Conservation (phyloP, 1,140 invertebrate genomes). For the Leptopilina clavipes region DNA sequence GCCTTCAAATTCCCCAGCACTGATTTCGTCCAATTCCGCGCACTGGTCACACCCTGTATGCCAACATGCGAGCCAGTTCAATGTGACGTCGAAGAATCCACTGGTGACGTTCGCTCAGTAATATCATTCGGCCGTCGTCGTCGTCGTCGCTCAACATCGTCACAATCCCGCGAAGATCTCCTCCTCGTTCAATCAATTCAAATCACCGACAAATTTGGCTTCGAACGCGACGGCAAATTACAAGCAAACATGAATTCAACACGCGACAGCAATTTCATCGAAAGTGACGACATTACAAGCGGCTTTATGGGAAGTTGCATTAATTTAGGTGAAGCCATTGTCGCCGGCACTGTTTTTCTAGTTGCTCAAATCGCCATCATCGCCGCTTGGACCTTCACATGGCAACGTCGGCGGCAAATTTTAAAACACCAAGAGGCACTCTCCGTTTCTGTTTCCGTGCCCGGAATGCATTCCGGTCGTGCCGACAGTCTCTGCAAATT, state of each 20-base stretch:
- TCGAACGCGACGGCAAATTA: slow-evolving; percentile 77
- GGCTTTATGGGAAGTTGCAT: slow-evolving; percentile 80
- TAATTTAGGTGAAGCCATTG: slow-evolving; percentile 85
- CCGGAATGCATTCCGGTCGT: slow-evolving; percentile 76
- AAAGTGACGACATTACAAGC: slow-evolving; percentile 77
- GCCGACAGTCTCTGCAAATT: slow-evolving; percentile 89
- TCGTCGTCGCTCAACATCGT: slow-evolving; percentile 75
- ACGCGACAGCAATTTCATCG: slow-evolving; percentile 74
- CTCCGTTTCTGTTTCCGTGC: slow-evolving; percentile 76
- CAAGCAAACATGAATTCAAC: slow-evolving; percentile 62
- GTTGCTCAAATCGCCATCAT: slow-evolving; percentile 88
- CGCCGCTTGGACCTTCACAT: slow-evolving; percentile 88
- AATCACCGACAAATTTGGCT: slow-evolving; percentile 94
- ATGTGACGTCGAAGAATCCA: slow-evolving; percentile 86
- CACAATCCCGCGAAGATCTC: slow-evolving; percentile 83
- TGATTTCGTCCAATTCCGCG: slow-evolving; percentile 95
- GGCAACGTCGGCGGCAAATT: slow-evolving; percentile 83
- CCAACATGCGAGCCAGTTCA: slow-evolving; percentile 92
- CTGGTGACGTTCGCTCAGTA: slow-evolving; percentile 86
- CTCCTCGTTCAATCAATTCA: slow-evolving; percentile 92
- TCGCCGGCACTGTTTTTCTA: slow-evolving; percentile 88
- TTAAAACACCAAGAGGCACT: slow-evolving; percentile 76
- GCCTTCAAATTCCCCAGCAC: slow-evolving; percentile 97
- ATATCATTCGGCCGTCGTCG: slow-evolving; percentile 87
- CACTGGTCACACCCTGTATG: slow-evolving; percentile 94